A percentile compares a stretch with the other conserved stretches of the same genome.
phyloP scores from a whole-genome alignment of 2,797 vertebrate species.

The Manis javanica region DNA sequence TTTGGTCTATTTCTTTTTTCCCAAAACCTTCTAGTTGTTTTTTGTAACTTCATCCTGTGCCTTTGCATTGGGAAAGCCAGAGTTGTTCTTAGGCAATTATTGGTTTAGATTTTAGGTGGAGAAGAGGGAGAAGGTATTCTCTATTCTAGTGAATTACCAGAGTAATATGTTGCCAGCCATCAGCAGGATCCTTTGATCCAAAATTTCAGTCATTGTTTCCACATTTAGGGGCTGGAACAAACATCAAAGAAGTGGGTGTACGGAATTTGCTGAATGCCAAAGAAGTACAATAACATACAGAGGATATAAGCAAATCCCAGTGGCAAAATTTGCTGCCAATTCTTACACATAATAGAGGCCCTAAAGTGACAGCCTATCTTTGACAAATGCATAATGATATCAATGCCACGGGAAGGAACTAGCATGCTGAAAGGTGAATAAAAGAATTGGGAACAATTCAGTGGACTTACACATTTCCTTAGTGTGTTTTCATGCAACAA shows the following conservation, averaged over 20 bases:
- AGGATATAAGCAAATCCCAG: slow-evolving; percentile 91
- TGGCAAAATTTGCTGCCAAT: slow-evolving; percentile 89
- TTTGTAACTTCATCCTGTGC: slow-evolving; percentile 73
- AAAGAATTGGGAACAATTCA: slow-evolving; percentile 87
- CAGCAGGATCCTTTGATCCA: slow-evolving; percentile 87
- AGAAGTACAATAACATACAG: slow-evolving; percentile 89
- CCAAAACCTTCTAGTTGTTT: slow-evolving; percentile 28
- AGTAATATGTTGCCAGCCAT: slow-evolving; percentile 84
- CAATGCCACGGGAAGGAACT: slow-evolving; percentile 90
- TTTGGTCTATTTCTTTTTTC: slow-evolving; percentile 50
- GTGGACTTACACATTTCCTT: slow-evolving; percentile 88
- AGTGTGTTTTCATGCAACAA: slow-evolving; percentile 86
- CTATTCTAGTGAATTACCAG: slow-evolving; percentile 83
- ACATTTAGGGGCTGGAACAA: slow-evolving; percentile 89
- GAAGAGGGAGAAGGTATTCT: slow-evolving; percentile 61
- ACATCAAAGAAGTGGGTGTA: slow-evolving; percentile 89
- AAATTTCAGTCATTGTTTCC: slow-evolving; percentile 91
- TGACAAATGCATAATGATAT: slow-evolving; percentile 89
- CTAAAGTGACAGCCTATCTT: slow-evolving; percentile 89
- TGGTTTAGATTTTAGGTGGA: slow-evolving; percentile 67
- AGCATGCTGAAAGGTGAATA: slow-evolving; percentile 88
- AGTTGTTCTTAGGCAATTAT: slow-evolving; percentile 75
- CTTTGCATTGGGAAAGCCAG: slow-evolving; percentile 70
- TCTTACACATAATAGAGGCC: slow-evolving; percentile 89
- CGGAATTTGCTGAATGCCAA: slow-evolving; percentile 89